phyloP scores from a whole-genome alignment of 2,888 invertebrate genomes.

The Nymphalis urticae region DNA sequence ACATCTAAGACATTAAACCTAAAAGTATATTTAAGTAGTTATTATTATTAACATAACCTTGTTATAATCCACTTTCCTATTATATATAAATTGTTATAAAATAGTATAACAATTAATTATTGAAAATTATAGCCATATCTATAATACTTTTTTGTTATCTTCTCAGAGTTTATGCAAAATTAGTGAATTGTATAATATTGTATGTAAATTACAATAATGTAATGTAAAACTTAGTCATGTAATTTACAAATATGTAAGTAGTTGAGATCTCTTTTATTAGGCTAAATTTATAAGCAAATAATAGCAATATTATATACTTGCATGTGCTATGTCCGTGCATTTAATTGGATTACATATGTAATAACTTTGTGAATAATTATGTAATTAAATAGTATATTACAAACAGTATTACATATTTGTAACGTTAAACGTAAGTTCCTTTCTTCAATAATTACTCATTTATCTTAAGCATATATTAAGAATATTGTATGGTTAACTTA shows the following conservation, averaged over 20 bases:
- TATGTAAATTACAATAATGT: conserved; percentile 16
- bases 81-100: neutral
- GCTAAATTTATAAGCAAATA: neutral
- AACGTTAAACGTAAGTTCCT: neutral
- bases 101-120: neutral
- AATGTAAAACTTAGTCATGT: neutral
- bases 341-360: conserved; percentile 7
- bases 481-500: too few species aligned
- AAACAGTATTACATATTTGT: neutral
- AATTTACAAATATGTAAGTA: neutral
- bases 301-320: conserved; percentile 1
- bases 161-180: conserved; percentile 10
- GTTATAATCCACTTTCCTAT: neutral
- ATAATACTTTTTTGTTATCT: neutral
- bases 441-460: neutral
- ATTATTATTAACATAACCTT: neutral
- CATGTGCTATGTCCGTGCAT: conserved; percentile 12
- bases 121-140: neutral
- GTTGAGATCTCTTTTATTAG: neutral
- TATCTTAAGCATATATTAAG: neutral
- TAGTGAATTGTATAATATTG: neutral
- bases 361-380: conserved; percentile 18
- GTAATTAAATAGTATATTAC: conserved; percentile 7
- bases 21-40: neutral
- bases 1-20: neutral